Conservation (phyloP, 1,140 invertebrate species). For the Gerris buenoi region DNA sequence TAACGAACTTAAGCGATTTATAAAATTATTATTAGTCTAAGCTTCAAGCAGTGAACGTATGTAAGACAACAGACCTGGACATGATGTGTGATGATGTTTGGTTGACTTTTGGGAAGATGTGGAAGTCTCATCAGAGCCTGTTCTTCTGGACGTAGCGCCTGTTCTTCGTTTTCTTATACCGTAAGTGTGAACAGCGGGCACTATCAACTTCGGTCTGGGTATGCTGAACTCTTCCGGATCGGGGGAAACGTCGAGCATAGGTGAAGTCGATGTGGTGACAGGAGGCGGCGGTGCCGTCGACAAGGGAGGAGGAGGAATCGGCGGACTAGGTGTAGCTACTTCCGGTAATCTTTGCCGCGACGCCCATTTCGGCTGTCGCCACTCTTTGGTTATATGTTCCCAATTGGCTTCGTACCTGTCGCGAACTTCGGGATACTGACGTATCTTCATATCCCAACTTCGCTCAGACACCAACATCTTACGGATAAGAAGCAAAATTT, state of each 20-base stretch:
- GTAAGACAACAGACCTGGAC: constrained; percentile 27
- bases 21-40: no score
- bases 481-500: background rate
- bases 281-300: constrained; percentile 6
- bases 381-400: constrained; percentile 40
- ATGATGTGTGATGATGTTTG: constrained; percentile 24
- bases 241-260: background rate
- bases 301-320: constrained; percentile 20
- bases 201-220: constrained; percentile 65
- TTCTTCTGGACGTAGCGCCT: constrained; percentile 43
- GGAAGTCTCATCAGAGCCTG: constrained; percentile 31
- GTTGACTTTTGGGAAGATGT: constrained; percentile 20
- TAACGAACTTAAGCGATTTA: no score
- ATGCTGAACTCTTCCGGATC: constrained; percentile 52
- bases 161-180: constrained; percentile 57
- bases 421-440: constrained; percentile 34
- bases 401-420: constrained; percentile 71
- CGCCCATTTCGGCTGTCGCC: constrained; percentile 15
- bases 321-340: constrained; percentile 22
- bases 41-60: no score
- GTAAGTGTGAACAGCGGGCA: constrained; percentile 65
- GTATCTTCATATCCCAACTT: background rate
- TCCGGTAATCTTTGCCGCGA: constrained; percentile 10
- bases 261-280: constrained; percentile 3
- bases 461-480: background rate